These are phyloP conservation scores for Phaethon lepturus DNA, from an alignment of 2,113 vertebrate genomes.

Conservation along the genomic window DNA sequence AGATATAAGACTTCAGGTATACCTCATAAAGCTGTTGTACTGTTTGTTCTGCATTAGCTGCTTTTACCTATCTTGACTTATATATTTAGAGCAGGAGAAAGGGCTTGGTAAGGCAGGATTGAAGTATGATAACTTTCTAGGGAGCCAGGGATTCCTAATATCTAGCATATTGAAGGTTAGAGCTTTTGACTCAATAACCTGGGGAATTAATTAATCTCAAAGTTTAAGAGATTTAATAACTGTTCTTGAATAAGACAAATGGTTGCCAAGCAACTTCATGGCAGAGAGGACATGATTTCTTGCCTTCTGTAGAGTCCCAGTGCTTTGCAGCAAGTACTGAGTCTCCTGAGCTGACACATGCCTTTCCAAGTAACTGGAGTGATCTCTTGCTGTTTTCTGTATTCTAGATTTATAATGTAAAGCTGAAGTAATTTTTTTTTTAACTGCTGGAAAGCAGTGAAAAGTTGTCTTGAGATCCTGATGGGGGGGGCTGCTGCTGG, in stretches of 20 bases:
- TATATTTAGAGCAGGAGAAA: background rate
- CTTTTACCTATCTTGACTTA: background rate
- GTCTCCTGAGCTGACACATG: background rate
- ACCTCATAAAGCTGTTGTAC: background rate
- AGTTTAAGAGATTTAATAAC: background rate
- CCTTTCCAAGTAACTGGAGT: background rate
- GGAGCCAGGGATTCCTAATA: background rate
- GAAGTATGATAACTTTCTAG: background rate
- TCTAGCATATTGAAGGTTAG: background rate
- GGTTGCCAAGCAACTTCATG: background rate
- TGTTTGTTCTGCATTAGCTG: background rate
- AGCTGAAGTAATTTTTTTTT: background rate
- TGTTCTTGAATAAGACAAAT: background rate
- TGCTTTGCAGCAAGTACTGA: background rate
- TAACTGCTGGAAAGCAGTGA: background rate
- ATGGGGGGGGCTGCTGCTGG: background rate
- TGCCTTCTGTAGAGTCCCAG: background rate
- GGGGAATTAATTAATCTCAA: background rate
- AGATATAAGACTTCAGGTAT: background rate
- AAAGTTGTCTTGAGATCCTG: background rate
- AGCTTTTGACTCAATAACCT: slow-evolving; percentile 5
- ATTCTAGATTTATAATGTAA: background rate
- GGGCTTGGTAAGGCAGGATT: background rate
- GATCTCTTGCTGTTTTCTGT: background rate
- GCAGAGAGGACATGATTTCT: background rate